Evolutionary conservation across 64 coral and sea anemone species (phyloP).

Genomic region (Montipora sp.): DNA sequence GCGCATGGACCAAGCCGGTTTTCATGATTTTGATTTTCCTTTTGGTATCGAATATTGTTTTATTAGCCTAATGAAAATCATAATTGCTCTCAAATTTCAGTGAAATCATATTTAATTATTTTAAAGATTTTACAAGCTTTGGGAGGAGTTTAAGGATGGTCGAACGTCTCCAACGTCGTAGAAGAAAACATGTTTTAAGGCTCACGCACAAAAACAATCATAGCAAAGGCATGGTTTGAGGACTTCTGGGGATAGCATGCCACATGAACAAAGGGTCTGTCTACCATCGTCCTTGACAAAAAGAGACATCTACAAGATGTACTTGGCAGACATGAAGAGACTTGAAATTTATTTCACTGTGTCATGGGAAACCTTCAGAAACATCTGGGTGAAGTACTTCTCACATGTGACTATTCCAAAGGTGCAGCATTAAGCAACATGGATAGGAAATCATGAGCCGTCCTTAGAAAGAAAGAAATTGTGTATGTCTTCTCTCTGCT

Average conservation of each 20-base stretch:
- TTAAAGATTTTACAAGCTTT: slow-evolving; percentile 26
- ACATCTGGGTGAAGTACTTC: slow-evolving; percentile 7
- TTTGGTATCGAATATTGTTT: too few relatives aligned
- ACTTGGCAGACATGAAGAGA: background rate
- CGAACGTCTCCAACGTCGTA: background rate
- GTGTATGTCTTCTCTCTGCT: background rate
- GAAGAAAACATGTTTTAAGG: background rate
- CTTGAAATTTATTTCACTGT: background rate
- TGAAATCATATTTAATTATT: too few relatives aligned
- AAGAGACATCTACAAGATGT: slow-evolving; percentile 14
- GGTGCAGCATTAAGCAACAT: background rate
- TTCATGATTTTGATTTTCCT: too few relatives aligned
- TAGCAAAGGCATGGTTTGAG: slow-evolving; percentile 13
- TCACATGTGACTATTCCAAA: slow-evolving; percentile 31
- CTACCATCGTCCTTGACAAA: slow-evolving; percentile 17
- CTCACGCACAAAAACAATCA: background rate
- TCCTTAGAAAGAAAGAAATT: background rate
- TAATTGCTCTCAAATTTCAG: too few relatives aligned
- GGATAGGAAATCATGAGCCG: too few relatives aligned
- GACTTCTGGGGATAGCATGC: slow-evolving; percentile 20
- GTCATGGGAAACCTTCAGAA: background rate
- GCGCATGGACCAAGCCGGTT: too few relatives aligned
- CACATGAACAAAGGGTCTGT: slow-evolving; percentile 3
- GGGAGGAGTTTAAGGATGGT: background rate
- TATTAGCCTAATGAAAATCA: too few relatives aligned